Evolutionary conservation across 2,113 vertebrate species (phyloP), one percentile per base, ranked within the genome.

Genomic region (Muscicapa adusta): DNA sequence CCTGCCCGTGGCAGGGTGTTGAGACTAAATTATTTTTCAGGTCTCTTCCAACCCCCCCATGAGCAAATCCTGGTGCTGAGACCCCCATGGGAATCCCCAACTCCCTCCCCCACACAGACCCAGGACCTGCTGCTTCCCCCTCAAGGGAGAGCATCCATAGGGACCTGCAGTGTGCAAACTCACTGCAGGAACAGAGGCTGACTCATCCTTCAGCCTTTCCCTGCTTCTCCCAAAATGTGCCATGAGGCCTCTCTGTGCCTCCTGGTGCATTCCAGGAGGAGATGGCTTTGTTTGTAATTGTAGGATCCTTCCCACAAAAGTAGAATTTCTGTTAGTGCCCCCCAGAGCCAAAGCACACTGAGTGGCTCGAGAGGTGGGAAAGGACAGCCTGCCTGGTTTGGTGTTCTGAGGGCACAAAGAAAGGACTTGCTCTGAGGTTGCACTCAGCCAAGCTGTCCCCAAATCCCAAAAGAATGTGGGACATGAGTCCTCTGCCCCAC

Each of bases 71-170:
- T 10, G 7, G 48, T 62, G 23, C 62, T 71, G 62, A 72, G 33
- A 47, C 10, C 18, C 26, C 16, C 12, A 1, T 16, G 31, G 38
- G 18, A 16, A 54, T 3, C 34, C 29, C 33, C 51, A 62, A 9
- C 43, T 65, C 9, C 24, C 16, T 15, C 20, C 5, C 16, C 18
- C 57, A 36, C 28, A 50, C 13, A 50, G 53, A 38, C 14, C 29
- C 0, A 7, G 72, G 33, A 2, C 3, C 3, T 3, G 33, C 15
- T 2, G 1, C 36, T 56, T 63, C 40, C 57, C 19, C 12, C 18
- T 17, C 18, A 4, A 18, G 34, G 17, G 22, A 67, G 13, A 58
- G 2, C 10, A 7, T 36, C 67, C 5, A 0, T 12, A 0, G 43
- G 42, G 86, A 79, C 31, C 24, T 1, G 0, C 29, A 12, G 18